Base-by-base conservation (phyloP, 2,888 invertebrate species). In the Lamellibrachia satsuma region DNA sequence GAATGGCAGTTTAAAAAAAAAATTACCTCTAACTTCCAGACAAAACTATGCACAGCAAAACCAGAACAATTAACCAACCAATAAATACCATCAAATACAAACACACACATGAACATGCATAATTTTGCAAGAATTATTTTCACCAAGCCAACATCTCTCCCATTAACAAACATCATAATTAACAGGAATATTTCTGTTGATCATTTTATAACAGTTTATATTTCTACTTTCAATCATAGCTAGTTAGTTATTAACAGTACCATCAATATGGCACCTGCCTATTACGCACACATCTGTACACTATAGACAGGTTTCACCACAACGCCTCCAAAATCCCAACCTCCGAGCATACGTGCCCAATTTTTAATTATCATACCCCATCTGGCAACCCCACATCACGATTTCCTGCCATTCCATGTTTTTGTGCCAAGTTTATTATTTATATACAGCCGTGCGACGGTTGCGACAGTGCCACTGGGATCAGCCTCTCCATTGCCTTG, bases 351-450 rank as follows among this genome's bases (percentile, higher is more conserved):
- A 75, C 75, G 22, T 75, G 75, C 75, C 3, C 75, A 2, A 6
- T 75, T 75, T 75, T 75, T 75, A 75, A 75, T 75, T 75, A 75
- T 75, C 75, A 15, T 75, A 3, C 15, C 22, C 75, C 22, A 75
- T 75, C 75, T 75, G 75, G 15, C 75, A 22, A n/a, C 22, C 75
- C 75, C 22, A 75, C 22, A n/a, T 75, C 75, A 75, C 6, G 75
- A 9, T 22, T 75, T 75, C 75, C 75, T 75, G 75, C 75, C 4
- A n/a, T 75, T 75, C 75, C 75, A 75, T 75, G 75, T 75, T 75
- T n/a, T 75, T 15, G 75, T 75, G 75, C 75, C 75, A 75, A 75
- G 75, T 75, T 75, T 75, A 15, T 75, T 75, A 75, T 75, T 75
- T 75, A 75, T 75, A 75, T 75, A 75, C 75, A 75, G 22, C 75